Evolutionary conservation across 2,113 vertebrate genomes (phyloP).

Genomic region (Syngnathus floridae): DNA sequence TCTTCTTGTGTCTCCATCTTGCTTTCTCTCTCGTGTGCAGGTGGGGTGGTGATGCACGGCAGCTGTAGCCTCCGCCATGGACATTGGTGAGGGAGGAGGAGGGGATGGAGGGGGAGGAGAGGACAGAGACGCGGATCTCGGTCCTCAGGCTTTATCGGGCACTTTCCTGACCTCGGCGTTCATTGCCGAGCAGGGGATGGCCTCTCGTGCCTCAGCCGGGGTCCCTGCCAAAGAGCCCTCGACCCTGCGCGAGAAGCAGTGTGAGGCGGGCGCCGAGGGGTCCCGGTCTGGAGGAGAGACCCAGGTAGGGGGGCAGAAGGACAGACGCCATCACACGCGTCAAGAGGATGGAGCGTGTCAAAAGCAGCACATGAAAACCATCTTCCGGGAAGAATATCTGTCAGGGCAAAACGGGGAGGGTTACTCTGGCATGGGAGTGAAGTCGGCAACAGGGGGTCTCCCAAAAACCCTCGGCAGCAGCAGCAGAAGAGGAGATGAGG

Average conservation of each 20-base stretch:
- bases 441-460: constrained; percentile 73
- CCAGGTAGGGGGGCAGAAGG: constrained; percentile 69
- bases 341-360: constrained; percentile 39
- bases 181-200: constrained; percentile 77
- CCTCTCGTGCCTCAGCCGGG: constrained; percentile 83
- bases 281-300: constrained; percentile 68
- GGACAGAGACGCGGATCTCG: constrained; percentile 66
- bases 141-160: constrained; percentile 66
- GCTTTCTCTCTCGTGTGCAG: constrained; percentile 55
- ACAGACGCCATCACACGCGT: constrained; percentile 20
- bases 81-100: constrained; percentile 72
- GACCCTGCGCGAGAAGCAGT: constrained; percentile 51
- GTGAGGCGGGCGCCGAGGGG: constrained; percentile 58
- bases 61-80: constrained; percentile 87
- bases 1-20: constrained; percentile 29
- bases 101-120: constrained; percentile 70
- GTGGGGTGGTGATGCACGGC: constrained; percentile 85
- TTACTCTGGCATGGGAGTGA: constrained; percentile 75
- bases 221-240: constrained; percentile 81
- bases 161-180: constrained; percentile 82
- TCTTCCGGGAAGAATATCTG: constrained; percentile 47
- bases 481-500: constrained; percentile 50
- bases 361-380: constrained; percentile 60
- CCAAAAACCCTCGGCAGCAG: constrained; percentile 63
- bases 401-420: constrained; percentile 67